Evolutionary conservation across 2,888 invertebrate species (phyloP).

Genomic region (Sepioteuthis lessoniana): DNA sequence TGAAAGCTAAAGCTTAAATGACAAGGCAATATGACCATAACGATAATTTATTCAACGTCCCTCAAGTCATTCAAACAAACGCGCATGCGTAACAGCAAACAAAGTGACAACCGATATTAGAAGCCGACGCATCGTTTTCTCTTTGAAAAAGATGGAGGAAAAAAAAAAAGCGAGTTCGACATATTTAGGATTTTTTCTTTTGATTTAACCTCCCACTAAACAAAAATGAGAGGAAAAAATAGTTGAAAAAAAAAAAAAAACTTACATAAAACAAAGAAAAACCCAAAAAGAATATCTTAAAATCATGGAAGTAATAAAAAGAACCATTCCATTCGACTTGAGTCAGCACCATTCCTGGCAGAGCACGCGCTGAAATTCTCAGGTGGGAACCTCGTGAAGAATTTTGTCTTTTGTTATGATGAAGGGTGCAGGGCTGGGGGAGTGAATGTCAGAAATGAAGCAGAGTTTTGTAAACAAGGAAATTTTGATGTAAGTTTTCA

Average conservation of each 20-base stretch:
- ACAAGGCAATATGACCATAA: no score
- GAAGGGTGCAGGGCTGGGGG: neutral
- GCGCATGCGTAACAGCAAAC: no score
- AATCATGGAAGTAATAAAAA: neutral
- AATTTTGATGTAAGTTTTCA: neutral
- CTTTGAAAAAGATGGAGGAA: no score
- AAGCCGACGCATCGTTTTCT: no score
- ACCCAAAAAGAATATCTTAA: neutral
- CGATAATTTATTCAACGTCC: no score
- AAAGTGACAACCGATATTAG: no score
- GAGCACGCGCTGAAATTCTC: neutral
- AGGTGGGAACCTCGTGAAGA: conserved; percentile 33
- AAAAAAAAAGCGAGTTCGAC: no score
- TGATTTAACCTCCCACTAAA: no score
- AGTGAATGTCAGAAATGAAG: neutral
- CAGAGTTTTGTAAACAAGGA: neutral
- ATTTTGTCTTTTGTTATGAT: neutral
- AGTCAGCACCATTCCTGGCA: conserved; percentile 14
- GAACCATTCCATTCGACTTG: neutral
- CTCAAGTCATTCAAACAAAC: no score
- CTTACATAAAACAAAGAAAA: neutral
- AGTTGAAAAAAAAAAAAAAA: neutral
- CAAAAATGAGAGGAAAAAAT: no score
- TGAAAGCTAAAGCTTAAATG: no score
- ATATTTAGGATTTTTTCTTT: no score